Evolutionary conservation across 2,888 invertebrate genomes (phyloP), one percentile per base, ranked within the genome.

Genomic region (Gortyna flavago): DNA sequence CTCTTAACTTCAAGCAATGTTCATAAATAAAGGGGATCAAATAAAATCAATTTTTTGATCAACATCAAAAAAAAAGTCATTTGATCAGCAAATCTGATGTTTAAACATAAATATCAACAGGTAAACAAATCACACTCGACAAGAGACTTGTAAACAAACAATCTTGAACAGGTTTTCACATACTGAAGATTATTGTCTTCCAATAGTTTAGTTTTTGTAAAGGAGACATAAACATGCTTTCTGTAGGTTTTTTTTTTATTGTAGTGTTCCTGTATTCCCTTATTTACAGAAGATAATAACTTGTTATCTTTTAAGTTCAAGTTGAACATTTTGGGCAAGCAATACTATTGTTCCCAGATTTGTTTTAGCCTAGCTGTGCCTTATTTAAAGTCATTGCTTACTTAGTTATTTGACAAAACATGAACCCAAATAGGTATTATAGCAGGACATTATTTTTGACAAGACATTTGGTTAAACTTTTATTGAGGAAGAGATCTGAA

Each of bases 41-140:
- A 9, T 38, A 38, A 38, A 38, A 38, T 38, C 38, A 9, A 38
- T 3, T 9, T 38, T 38, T 38, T 38, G 38, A 38, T 3, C 38
- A 38, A 38, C 0, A 38, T 38, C 4, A 38, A 38, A 38, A 38
- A 38, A 38, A 38, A 38, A 21, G 29, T 21, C 18, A 38, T 44
- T 5, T n/a, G 25, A 6, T 29, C 21, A 29, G 32, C 18, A 54
- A 62, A 54, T 4, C 18, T 38, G 9, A 51, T 78, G n/a, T 25
- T 13, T 32, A 51, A 51, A 66, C 18, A 32, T 79, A 69, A 35
- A 57, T 64, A 57, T 65, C 80, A 72, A 72, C 72, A 71, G 57
- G 57, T 78, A 80, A 65, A 80, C 64, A 71, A 71, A 78, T 41
- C 38, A 32, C 25, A 38, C 21, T 21, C 51, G 51, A 25, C 29